Conservation (phyloP, 2,113 vertebrate genomes). For the Pelodiscus sinensis region DNA sequence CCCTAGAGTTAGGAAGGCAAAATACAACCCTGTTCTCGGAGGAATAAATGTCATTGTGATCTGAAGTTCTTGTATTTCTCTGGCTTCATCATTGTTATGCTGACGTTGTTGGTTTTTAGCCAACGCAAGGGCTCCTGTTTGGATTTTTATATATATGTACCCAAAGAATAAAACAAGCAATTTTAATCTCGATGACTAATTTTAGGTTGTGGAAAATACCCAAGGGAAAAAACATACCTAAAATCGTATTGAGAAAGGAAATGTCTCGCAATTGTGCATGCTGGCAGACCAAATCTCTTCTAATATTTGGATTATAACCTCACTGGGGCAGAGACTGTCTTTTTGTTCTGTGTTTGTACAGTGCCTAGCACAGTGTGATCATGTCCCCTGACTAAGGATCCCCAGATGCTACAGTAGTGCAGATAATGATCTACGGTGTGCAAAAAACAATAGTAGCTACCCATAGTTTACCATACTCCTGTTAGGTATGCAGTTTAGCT, state of each 20-base stretch:
- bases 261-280: neutral
- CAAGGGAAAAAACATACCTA: neutral
- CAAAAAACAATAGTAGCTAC: neutral
- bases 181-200: neutral
- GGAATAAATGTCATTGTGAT: neutral
- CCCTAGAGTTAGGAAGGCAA: neutral
- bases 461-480: neutral
- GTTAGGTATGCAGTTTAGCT: neutral
- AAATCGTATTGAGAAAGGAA: neutral
- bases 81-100: neutral
- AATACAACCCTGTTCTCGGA: neutral
- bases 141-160: neutral
- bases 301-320: neutral
- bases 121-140: neutral
- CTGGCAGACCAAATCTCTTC: neutral
- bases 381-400: fast-evolving
- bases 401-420: neutral
- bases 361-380: neutral
- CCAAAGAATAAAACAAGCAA: neutral
- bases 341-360: neutral
- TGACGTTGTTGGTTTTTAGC: neutral
- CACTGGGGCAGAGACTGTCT: neutral
- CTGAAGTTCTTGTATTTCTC: neutral
- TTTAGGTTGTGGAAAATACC: neutral
- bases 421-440: neutral